Evolutionary conservation across 2,888 invertebrate genomes (phyloP), one percentile per base, ranked within the genome.

Genomic region (Hoplodrina ambigua): DNA sequence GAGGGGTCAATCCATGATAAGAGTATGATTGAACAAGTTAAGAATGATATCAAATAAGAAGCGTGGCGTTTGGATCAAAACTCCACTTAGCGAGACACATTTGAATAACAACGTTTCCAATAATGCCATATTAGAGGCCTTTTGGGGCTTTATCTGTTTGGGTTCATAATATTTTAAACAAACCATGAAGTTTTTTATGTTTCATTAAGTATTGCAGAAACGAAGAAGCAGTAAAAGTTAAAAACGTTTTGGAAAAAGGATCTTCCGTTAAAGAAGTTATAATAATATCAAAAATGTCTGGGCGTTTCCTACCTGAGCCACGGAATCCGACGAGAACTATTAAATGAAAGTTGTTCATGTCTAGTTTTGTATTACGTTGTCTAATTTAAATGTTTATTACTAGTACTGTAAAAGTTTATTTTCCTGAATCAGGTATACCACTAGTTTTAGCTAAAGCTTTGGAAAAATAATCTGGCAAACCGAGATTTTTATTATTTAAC

Each of bases 261-360:
- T 74, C 77, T 78, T 67, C 78, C 75, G 81, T 82, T 81, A 77
- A 61, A 73, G 68, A 81, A 81, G 84, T 77, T 69, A 78, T 81
- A 80, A 37, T 37, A 83, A 81, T 78, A 73, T 66, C 53, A 73
- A 68, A 63, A 71, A 76, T 78, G 55, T 74, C 76, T 79, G 82
- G 75, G 81, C 85, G 78, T 44, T 44, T 44, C 72, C 83, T 90
- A 88, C 89, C 88, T 88, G 90, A 82, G 84, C 78, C 78, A 83
- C 80, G 84, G 85, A 87, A 86, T 88, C 81, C 83, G 84, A 86
- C 83, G 84, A 87, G 82, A 87, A 83, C 79, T 80, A 85, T 83
- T 80, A 87, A 86, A 87, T 83, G 88, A 87, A 90, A 90, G 89
- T 87, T 85, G 90, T 89, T 86, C 85, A 87, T 84, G 85, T 88